These are phyloP conservation scores for Thalassophryne amazonica DNA, from an alignment of 2,797 vertebrate species.

Conservation along the genomic window DNA sequence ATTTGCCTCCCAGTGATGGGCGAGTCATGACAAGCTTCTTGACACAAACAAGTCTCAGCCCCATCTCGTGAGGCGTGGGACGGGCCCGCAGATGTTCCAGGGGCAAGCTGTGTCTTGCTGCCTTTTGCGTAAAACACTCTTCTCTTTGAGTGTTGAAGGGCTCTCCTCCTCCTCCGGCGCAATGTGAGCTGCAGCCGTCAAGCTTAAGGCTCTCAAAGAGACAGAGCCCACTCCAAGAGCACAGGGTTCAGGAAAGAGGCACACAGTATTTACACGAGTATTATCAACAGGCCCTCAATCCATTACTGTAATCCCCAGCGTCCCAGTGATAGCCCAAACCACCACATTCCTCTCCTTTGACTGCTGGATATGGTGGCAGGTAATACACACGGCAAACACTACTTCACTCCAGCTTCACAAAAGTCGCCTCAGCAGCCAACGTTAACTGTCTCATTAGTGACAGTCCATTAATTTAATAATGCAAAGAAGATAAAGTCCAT, in stretches of 20 bases:
- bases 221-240: slow-evolving; percentile 68
- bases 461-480: slow-evolving; percentile 49
- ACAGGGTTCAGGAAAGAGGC: slow-evolving; percentile 78
- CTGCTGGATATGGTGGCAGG: slow-evolving; percentile 41
- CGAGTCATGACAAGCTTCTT: slow-evolving; percentile 88
- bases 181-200: slow-evolving; percentile 75
- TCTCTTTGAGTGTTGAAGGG: slow-evolving; percentile 86
- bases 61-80: slow-evolving; percentile 90
- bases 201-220: slow-evolving; percentile 75
- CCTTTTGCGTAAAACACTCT: slow-evolving; percentile 90
- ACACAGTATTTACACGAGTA: slow-evolving; percentile 76
- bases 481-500: slow-evolving; percentile 20
- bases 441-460: slow-evolving; percentile 40
- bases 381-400: slow-evolving; percentile 63
- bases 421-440: slow-evolving; percentile 32
- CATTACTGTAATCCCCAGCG: slow-evolving; percentile 78
- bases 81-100: slow-evolving; percentile 94
- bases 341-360: slow-evolving; percentile 63
- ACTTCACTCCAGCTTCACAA: slow-evolving; percentile 51
- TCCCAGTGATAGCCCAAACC: slow-evolving; percentile 52
- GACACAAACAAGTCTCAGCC: slow-evolving; percentile 97
- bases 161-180: slow-evolving; percentile 80
- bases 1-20: slow-evolving; percentile 74
- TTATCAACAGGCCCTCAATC: slow-evolving; percentile 76
- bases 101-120: slow-evolving; percentile 93